phyloP scores from a whole-genome alignment of 2,113 vertebrate species.

The Etia nguti region DNA sequence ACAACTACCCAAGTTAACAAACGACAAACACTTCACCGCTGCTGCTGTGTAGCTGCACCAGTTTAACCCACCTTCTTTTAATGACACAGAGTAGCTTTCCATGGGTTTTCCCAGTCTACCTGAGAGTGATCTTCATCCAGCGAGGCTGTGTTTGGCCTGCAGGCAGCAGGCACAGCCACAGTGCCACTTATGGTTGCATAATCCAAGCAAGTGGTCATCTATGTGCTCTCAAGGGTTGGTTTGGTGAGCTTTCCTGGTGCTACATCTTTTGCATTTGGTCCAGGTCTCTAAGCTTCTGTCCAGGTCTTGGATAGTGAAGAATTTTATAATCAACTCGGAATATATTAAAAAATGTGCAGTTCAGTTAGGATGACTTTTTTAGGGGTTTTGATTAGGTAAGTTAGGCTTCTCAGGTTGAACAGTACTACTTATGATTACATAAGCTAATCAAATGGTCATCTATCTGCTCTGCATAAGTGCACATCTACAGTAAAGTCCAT shows the following conservation, averaged over 20 bases:
- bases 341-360: neutral
- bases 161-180: constrained; percentile 22
- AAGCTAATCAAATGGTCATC: constrained; percentile 31
- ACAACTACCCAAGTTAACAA: constrained; percentile 20
- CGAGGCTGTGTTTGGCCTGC: constrained; percentile 43
- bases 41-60: neutral
- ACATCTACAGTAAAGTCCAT: neutral
- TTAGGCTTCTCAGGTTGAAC: neutral
- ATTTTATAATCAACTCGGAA: neutral
- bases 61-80: neutral
- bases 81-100: neutral
- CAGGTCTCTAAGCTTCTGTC: neutral
- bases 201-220: constrained; percentile 37
- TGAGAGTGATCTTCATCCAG: neutral
- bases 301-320: neutral
- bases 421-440: constrained; percentile 28
- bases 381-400: neutral
- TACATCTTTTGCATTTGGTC: neutral
- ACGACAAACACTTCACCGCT: neutral
- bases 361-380: neutral
- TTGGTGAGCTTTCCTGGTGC: neutral
- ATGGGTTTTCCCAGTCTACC: neutral
- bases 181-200: constrained; percentile 38
- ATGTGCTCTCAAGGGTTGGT: neutral
- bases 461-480: neutral